phyloP scores from a whole-genome alignment of 2,113 vertebrate species.

The human region GRCh38 chr18:72832501-72833000 shows the following conservation, averaged over 20 bases:
- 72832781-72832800: background rate
- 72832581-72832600: constrained; percentile 80
- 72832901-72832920: background rate
- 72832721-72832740: background rate
- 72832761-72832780: background rate
- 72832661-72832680: constrained; percentile 75
- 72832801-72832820: background rate
- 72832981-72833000: background rate
- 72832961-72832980: background rate
- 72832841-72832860: background rate
- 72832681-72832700: constrained; percentile 14
- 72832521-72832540: constrained; percentile 76
- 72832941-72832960: background rate
- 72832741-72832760: background rate
- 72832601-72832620: constrained; percentile 77
- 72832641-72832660: constrained; percentile 67
- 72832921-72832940: background rate
- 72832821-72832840: too few species aligned
- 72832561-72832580: constrained; percentile 73
- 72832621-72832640: constrained; percentile 77
- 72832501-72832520: constrained; percentile 13
- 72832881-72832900: background rate
- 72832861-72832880: background rate
- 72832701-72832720: constrained; percentile 49
- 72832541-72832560: constrained; percentile 61